Evolutionary conservation across 92 coral and sea anemone genomes (phyloP).

Genomic region (Bergia sp.): DNA sequence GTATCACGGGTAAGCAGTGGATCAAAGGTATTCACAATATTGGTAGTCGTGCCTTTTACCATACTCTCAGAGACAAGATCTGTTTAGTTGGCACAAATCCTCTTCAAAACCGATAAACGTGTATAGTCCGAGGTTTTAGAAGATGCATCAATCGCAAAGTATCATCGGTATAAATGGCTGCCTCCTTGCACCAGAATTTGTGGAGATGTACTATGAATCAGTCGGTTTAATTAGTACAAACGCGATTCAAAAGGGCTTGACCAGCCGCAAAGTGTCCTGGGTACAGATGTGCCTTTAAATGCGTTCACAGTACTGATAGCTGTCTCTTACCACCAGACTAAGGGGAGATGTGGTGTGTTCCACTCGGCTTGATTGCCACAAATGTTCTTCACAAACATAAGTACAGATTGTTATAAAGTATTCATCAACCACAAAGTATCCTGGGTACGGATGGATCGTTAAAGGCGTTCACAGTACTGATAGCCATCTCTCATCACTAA

Average conservation of each 20-base stretch:
- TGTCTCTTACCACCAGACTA: constrained; percentile 40
- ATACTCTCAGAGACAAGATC: neutral
- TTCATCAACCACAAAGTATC: constrained; percentile 40
- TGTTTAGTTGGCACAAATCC: constrained; percentile 35
- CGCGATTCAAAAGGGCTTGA: constrained; percentile 23
- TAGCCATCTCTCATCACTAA: constrained; percentile 46
- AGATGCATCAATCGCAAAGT: constrained; percentile 49
- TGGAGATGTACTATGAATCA: constrained; percentile 28
- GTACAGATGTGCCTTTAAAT: neutral
- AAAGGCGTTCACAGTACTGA: constrained; percentile 63
- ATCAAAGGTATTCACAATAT: no score
- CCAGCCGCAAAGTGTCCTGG: constrained; percentile 40
- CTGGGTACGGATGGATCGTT: neutral
- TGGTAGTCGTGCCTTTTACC: no score
- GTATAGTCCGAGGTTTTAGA: constrained; percentile 48
- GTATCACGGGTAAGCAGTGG: constrained; percentile 13
- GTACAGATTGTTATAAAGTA: neutral
- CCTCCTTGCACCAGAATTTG: constrained; percentile 40
- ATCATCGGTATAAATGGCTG: constrained; percentile 4
- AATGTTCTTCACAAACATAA: neutral
- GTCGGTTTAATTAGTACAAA: constrained; percentile 40
- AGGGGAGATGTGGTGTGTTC: constrained; percentile 29
- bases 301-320: constrained; percentile 61
- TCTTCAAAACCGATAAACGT: neutral
- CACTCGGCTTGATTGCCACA: constrained; percentile 38